Percentiles rank a stretch among this genome's conserved stretches.
Evolutionary conservation across 2,797 vertebrate genomes (phyloP).

Genomic region (Thripadectes ignobilis): DNA sequence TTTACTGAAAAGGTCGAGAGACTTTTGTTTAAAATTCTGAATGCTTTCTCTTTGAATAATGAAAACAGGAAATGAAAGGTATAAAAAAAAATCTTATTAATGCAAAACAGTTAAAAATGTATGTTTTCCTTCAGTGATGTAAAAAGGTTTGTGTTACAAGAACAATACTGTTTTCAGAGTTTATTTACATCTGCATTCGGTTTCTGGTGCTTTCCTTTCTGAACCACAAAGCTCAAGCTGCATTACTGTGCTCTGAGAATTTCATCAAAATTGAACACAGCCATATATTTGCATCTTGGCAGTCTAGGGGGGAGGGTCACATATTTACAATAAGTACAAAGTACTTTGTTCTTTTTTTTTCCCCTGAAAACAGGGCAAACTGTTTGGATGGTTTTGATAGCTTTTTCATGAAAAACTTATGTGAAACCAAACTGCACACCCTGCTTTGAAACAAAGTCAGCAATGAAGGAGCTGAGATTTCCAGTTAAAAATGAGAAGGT

Average conservation of each 20-base stretch:
- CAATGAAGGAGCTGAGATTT: neutral
- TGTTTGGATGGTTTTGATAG: neutral
- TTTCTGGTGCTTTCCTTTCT: neutral
- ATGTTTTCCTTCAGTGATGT: neutral
- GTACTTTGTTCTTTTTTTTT: neutral
- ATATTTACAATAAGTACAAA: neutral
- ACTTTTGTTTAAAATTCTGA: neutral
- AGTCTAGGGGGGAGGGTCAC: neutral
- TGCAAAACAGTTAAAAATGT: neutral
- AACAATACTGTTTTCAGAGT: neutral
- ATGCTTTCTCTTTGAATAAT: neutral
- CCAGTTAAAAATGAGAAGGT: constrained; percentile 21
- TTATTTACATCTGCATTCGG: constrained; percentile 9
- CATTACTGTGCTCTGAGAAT: neutral
- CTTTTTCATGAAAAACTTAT: neutral
- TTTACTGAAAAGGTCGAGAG: neutral
- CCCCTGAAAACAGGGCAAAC: neutral
- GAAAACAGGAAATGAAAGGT: neutral
- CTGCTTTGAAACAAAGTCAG: constrained; percentile 10
- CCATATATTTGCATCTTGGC: neutral
- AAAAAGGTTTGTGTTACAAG: neutral
- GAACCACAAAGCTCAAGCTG: neutral
- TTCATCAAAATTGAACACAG: neutral
- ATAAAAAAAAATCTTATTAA: neutral
- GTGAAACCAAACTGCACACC: neutral